Base-by-base conservation (phyloP, 2,113 vertebrate genomes). In the Pteronura brasiliensis region DNA sequence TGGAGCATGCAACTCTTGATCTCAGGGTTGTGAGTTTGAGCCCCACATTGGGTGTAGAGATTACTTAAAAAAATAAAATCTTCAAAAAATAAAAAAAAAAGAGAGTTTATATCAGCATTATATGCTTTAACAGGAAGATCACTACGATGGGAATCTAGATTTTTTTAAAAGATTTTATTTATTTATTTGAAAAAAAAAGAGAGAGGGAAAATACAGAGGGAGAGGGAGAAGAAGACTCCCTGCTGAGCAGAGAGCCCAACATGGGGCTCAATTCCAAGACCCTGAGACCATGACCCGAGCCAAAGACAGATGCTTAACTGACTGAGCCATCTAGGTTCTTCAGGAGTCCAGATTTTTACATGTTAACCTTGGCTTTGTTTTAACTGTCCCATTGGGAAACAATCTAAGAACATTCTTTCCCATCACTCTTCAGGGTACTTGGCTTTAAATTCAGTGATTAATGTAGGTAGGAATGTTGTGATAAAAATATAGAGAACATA, bases 81-180 rank as follows among this genome's bases (percentile, higher is more conserved):
- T 31, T 31, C 7, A n/a, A 67, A 67, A 67, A 67, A 67, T 1
- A n/a, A 6, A 18, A 67, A 67, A 67, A n/a, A 65, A 18, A 67
- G 84, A 92, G 36, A 15, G 52, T 90, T 72, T 65, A 13, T 77
- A 17, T 76, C 15, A 90, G 31, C 14, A n/a, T 5, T 49, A 7
- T 42, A 12, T 3, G 1, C 4, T 29, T 8, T 9, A n/a, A 23
- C 0, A 61, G 42, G n/a, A 69, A 81, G 17, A 34, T 10, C 10
- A 23, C 29, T 63, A 49, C 1, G 36, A 5, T 47, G 9, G 1
- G 23, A 42, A 1, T 55, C 20, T 71, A 77, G 7, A 63, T 55
- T 47, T 63, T 63, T 65, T 15, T 1, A 31, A 13, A 57, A 7
- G 27, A 65, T 65, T 65, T 14, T 65, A 65, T 15, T 31, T 65